Conservation (phyloP, 2,113 vertebrate species). For the Bos javanicus region DNA sequence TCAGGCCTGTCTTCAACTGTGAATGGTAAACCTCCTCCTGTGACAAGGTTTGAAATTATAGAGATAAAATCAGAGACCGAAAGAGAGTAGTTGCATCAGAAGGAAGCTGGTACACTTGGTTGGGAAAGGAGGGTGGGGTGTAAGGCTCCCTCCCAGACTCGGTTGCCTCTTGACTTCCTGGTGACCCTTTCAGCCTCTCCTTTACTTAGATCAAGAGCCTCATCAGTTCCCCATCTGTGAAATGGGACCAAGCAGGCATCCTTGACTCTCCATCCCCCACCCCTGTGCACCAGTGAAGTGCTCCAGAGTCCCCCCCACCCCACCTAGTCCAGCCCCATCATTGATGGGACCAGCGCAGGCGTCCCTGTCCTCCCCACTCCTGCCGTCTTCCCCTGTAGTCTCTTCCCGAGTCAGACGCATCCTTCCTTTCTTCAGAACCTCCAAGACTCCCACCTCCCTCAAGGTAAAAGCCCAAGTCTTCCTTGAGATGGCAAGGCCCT, state of each 20-base stretch:
- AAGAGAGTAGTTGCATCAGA: fast-evolving
- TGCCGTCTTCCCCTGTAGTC: background rate
- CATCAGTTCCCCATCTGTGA: background rate
- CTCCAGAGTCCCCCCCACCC: background rate
- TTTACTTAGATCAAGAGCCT: background rate
- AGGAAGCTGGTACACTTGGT: too few species aligned
- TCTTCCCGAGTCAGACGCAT: background rate
- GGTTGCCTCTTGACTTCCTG: background rate
- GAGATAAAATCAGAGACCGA: background rate
- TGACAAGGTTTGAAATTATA: background rate
- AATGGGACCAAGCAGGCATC: background rate
- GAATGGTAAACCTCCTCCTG: background rate
- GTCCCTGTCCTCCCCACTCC: background rate
- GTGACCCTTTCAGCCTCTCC: background rate
- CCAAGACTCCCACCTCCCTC: background rate
- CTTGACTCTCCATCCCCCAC: background rate
- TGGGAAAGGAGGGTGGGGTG: too few species aligned
- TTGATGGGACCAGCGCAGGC: background rate
- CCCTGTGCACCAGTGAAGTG: too few species aligned
- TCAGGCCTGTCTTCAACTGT: fast-evolving
- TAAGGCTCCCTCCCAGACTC: background rate
- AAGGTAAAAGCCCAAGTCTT: background rate
- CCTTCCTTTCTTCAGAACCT: background rate
- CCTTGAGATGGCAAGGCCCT: background rate
- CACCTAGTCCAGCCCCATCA: background rate